Percentiles rank a stretch among this genome's conserved stretches.
phyloP scores from a whole-genome alignment of 1,140 invertebrate species.

The Tetramorium parvispinum region DNA sequence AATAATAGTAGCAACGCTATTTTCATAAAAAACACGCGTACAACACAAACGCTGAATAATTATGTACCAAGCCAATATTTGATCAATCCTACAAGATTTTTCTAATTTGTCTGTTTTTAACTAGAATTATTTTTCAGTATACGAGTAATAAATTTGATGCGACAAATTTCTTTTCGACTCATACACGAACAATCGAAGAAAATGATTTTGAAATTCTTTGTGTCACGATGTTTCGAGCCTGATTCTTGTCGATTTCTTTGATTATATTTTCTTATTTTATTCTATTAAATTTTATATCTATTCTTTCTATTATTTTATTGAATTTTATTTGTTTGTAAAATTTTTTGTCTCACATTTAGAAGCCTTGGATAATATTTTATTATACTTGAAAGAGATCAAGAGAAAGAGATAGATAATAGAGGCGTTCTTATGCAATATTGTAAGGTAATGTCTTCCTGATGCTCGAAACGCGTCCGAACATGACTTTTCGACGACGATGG shows the following conservation, averaged over 20 bases:
- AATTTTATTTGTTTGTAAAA: neutral
- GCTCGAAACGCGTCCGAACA: neutral
- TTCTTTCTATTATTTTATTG: too few species aligned
- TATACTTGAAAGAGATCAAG: neutral
- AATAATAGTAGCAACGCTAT: too few species aligned
- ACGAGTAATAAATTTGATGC: conserved; percentile 33
- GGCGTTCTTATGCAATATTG: neutral
- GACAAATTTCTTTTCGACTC: neutral
- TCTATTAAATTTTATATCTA: neutral
- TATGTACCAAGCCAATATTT: too few species aligned
- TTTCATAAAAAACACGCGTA: too few species aligned
- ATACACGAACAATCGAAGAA: neutral
- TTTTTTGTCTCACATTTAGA: neutral
- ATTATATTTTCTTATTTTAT: neutral
- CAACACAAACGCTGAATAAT: too few species aligned
- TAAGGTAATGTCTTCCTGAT: neutral
- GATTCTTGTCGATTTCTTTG: neutral
- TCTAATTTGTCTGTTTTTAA: too few species aligned
- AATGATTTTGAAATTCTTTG: neutral
- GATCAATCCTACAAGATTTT: too few species aligned
- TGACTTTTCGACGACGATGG: neutral
- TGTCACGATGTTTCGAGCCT: neutral
- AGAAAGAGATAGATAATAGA: neutral
- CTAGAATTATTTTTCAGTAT: too few species aligned
- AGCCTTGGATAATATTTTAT: neutral